Percentiles rank a stretch among this genome's conserved stretches.
phyloP scores from a whole-genome alignment of 2,888 invertebrate species.

The Dynastes maya region DNA sequence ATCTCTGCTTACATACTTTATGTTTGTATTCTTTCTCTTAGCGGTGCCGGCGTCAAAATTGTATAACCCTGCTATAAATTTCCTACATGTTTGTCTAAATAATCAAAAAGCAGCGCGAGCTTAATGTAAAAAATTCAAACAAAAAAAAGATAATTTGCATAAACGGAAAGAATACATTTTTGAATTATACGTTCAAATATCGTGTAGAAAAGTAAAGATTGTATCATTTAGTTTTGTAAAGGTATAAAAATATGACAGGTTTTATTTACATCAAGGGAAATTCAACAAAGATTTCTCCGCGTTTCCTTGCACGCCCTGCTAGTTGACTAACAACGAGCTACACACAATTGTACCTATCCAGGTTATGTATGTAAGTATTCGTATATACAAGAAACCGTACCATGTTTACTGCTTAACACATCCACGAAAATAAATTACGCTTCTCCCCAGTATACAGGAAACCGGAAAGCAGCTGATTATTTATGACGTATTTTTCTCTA shows the following conservation, averaged over 20 bases:
- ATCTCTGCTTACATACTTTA: no score
- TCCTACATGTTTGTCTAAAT: not conserved
- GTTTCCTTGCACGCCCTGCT: conserved; percentile 51
- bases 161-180: conserved; percentile 37
- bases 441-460: conserved; percentile 63
- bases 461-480: conserved; percentile 69
- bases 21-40: no score
- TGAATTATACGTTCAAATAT: conserved; percentile 3
- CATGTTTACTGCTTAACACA: conserved; percentile 66
- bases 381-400: conserved; percentile 55
- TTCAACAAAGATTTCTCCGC: conserved; percentile 66
- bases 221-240: conserved; percentile 41
- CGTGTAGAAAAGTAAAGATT: conserved; percentile 49
- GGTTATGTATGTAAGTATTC: not conserved
- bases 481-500: conserved; percentile 69
- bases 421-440: conserved; percentile 67
- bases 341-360: conserved; percentile 53
- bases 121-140: not conserved
- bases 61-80: not conserved
- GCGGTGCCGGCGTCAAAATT: no score
- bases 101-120: not conserved
- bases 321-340: conserved; percentile 51
- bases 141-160: conserved; percentile 32
- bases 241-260: conserved; percentile 63
- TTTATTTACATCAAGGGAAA: conserved; percentile 70